Evolutionary conservation across 2,888 invertebrate genomes (phyloP).

Genomic region (Argyresthia albistria): DNA sequence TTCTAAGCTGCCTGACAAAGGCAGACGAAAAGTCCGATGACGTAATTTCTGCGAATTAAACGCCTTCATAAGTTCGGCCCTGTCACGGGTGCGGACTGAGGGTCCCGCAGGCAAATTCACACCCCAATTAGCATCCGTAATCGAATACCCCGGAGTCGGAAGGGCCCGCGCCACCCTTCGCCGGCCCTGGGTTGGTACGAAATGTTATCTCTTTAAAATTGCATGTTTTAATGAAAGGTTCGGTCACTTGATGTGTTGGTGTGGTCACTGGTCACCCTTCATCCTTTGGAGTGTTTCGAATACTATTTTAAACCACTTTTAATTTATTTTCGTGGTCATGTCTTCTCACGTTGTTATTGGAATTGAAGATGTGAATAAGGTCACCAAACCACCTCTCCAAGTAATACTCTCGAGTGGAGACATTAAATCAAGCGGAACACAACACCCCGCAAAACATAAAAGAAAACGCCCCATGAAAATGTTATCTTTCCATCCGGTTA

Average conservation of each 20-base stretch:
- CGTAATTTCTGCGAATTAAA: not conserved
- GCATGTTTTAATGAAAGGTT: not conserved
- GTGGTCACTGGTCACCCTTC: not conserved
- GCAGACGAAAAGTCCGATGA: not conserved
- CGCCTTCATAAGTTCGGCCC: not conserved
- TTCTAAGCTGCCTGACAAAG: not conserved
- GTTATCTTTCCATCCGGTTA: too few relatives aligned
- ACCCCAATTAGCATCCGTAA: slow-evolving; percentile 39
- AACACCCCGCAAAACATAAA: too few relatives aligned
- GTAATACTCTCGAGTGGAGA: too few relatives aligned
- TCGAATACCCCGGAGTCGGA: slow-evolving; percentile 22
- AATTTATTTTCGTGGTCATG: too few relatives aligned
- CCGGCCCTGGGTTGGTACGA: not conserved
- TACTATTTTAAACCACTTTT: too few relatives aligned
- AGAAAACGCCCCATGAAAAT: too few relatives aligned
- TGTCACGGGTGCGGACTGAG: slow-evolving; percentile 13
- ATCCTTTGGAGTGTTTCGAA: too few relatives aligned
- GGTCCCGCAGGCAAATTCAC: slow-evolving; percentile 33
- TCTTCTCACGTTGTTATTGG: too few relatives aligned
- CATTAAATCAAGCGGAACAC: too few relatives aligned
- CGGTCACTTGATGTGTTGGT: not conserved
- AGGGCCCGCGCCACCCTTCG: not conserved
- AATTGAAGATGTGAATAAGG: too few relatives aligned
- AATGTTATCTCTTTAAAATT: not conserved
- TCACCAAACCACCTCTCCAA: too few relatives aligned